Evolutionary conservation across 2,113 vertebrate species (phyloP), one percentile per base, ranked within the genome.

Genomic region (Noturus placidus): DNA sequence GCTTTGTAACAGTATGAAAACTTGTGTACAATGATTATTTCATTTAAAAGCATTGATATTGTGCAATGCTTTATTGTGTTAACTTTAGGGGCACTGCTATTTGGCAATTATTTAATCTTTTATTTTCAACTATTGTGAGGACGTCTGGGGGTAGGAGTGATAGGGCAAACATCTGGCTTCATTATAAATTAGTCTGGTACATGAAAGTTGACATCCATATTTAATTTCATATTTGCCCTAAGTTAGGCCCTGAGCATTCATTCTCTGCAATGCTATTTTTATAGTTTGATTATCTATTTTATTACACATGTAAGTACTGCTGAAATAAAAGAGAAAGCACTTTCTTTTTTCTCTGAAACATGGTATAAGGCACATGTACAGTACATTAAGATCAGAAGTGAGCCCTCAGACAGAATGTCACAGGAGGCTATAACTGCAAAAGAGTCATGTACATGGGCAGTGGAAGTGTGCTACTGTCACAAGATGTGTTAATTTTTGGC

Each of bases 171-270:
- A 88, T 87, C 50, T 78, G 76, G 11, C 56, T 70, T 78, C 77
- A 65, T 88, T 87, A 63, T 84, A 25, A 86, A 88, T 85, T 67
- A 42, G 63, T 70, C 56, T 63, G 38, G 77, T 83, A 30, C 80
- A 85, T 88, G 69, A 88, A 76, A 87, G 42, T 33, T 87, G 52
- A 52, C 80, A 89, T 88, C 85, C 79, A 88, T 88, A 89, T 88
- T 91, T 88, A 78, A 91, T 89, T 87, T 81, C 35, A 20, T 72
- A 88, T 89, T 82, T 85, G 38, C 81, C 52, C 70, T 27, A 38
- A 89, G 46, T 83, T 86, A 67, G 20, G 88, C 52, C 82, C 65
- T 56, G 33, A 88, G 67, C 50, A 38, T 87, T 84, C 52, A 76
- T 86, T 86, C 83, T 59, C 13, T 80, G 35, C 88, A 84, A 33